Conservation (phyloP, 2,888 invertebrate genomes). For the Cryptocheilus praepositus region DNA sequence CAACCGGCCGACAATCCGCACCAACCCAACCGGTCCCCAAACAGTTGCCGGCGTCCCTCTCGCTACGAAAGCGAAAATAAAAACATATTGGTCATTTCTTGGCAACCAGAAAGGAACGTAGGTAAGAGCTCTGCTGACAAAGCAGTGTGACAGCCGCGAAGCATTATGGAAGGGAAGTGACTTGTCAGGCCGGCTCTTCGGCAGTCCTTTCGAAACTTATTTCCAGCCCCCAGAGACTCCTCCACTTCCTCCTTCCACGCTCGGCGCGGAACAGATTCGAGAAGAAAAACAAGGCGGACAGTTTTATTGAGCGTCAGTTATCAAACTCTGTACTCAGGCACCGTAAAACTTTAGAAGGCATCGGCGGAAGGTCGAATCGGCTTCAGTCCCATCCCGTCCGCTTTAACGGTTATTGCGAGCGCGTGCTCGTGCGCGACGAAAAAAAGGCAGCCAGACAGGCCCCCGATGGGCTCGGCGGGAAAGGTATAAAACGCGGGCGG, state of each 20-base stretch:
- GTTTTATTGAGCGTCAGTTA: constrained; percentile 36
- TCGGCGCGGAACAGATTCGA: too few relatives aligned
- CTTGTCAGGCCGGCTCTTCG: constrained; percentile 37
- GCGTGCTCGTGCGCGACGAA: neutral
- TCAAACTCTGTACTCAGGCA: constrained; percentile 23
- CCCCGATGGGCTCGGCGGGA: too few relatives aligned
- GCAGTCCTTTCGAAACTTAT: constrained; percentile 37
- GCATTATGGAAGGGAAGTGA: constrained; percentile 30
- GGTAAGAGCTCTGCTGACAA: neutral
- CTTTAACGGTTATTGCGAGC: constrained; percentile 4
- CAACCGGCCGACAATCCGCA: too few relatives aligned
- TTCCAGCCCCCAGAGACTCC: constrained; percentile 17
- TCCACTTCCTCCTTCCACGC: too few relatives aligned
- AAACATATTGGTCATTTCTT: neutral
- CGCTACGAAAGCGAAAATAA: neutral
- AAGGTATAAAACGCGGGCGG: too few relatives aligned
- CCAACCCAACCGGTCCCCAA: too few relatives aligned
- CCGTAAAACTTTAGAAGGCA: constrained; percentile 30
- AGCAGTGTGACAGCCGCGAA: neutral
- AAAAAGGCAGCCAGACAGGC: neutral
- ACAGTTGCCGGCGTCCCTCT: too few relatives aligned
- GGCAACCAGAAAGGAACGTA: neutral
- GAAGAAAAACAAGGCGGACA: constrained; percentile 22
- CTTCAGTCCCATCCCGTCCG: constrained; percentile 17
- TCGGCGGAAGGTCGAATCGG: constrained; percentile 13